phyloP scores from a whole-genome alignment of 2,888 invertebrate genomes.

The Acronicta leporina region DNA sequence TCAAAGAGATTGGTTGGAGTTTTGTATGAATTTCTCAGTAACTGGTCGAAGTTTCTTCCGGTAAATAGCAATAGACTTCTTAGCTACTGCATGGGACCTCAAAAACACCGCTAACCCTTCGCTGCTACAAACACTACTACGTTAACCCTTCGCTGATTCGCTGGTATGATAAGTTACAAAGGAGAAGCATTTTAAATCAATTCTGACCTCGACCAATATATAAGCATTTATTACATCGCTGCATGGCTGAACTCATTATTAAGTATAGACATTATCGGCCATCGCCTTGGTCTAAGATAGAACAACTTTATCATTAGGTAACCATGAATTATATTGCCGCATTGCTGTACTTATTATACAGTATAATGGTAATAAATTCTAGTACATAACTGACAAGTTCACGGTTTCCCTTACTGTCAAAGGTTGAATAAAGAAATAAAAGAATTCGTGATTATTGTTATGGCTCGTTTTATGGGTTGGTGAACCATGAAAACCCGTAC shows the following conservation, averaged over 20 bases:
- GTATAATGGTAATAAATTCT: conserved; percentile 18
- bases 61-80: no score
- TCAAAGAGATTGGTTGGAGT: no score
- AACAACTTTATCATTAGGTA: conserved; percentile 33
- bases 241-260: conserved; percentile 6
- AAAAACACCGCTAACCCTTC: no score
- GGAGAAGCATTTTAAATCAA: neutral
- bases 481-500: no score
- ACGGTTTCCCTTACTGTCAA: conserved; percentile 1
- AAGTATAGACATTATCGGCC: conserved; percentile 15
- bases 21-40: no score
- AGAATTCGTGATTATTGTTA: no score
- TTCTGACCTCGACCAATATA: conserved; percentile 15
- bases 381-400: conserved; percentile 7
- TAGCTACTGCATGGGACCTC: no score
- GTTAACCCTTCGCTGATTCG: no score
- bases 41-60: no score
- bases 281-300: conserved; percentile 36
- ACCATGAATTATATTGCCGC: conserved; percentile 41
- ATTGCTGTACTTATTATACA: conserved; percentile 7
- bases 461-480: no score
- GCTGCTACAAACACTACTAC: no score
- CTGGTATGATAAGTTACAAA: no score
- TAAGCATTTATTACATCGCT: conserved; percentile 4
- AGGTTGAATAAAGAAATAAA: neutral